Conservation (phyloP, 2,797 vertebrate genomes). For the Macropus fuliginosus region DNA sequence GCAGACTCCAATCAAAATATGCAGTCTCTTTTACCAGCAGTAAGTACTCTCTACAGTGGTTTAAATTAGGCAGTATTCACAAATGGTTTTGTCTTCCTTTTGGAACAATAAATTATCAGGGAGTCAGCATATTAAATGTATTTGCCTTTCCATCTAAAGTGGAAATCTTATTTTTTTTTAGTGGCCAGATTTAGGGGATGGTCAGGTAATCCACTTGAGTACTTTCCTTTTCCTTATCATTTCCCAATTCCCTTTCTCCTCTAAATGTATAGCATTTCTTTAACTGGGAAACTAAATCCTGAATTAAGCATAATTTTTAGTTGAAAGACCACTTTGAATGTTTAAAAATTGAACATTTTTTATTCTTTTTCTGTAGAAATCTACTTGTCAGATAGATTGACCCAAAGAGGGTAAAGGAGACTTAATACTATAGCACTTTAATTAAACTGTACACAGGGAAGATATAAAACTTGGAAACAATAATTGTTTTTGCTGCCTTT, state of each 20-base stretch:
- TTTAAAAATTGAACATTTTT: not conserved
- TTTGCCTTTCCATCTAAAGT: not conserved
- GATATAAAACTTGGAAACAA: not conserved
- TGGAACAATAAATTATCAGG: not conserved
- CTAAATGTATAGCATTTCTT: not conserved
- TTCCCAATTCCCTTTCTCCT: not conserved
- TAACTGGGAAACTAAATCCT: not conserved
- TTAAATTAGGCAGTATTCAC: slow-evolving; percentile 30
- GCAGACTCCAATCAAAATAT: slow-evolving; percentile 99
- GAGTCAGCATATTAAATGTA: not conserved
- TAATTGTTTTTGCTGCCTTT: not conserved
- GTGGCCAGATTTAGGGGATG: not conserved
- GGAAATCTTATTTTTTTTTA: not conserved
- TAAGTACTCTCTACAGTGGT: slow-evolving; percentile 87
- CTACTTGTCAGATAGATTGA: not conserved
- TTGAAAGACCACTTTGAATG: not conserved
- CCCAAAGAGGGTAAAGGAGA: not conserved
- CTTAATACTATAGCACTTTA: too few species aligned
- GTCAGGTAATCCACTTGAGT: not conserved
- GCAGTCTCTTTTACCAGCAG: slow-evolving; percentile 98
- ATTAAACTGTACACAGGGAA: not conserved
- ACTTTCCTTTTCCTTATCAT: not conserved
- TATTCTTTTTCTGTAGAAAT: not conserved
- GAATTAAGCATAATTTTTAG: not conserved
- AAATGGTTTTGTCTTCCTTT: not conserved